A percentile compares a stretch with the other conserved stretches of the same genome.
Evolutionary conservation across 2,888 invertebrate species (phyloP).

Genomic region (Agonopterix heracliana): DNA sequence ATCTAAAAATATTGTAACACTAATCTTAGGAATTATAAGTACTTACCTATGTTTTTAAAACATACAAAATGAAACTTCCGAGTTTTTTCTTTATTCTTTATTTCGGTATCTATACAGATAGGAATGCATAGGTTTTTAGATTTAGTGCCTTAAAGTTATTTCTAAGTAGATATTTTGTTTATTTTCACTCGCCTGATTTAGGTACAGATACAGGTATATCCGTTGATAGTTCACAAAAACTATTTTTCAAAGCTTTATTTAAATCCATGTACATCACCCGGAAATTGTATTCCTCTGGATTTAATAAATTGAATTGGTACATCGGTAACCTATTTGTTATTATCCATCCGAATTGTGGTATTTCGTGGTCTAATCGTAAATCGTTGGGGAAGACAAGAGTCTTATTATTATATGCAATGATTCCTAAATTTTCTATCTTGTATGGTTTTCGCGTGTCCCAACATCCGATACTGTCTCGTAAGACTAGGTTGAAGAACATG

Average conservation of each 20-base stretch:
- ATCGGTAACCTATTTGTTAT: conserved; percentile 85
- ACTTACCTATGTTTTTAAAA: no score
- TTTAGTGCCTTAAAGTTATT: no score
- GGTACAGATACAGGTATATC: no score
- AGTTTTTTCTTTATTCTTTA: no score
- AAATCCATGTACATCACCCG: conserved; percentile 82
- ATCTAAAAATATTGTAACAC: no score
- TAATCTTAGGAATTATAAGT: no score
- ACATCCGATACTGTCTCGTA: conserved; percentile 86
- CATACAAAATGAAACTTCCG: no score
- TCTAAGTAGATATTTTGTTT: no score
- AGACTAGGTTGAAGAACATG: conserved; percentile 88
- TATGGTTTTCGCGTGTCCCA: conserved; percentile 90
- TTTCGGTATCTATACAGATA: no score
- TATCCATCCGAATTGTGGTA: conserved; percentile 83
- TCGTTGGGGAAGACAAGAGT: conserved; percentile 88
- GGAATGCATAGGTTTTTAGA: no score
- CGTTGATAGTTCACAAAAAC: neutral
- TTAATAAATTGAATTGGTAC: conserved; percentile 82
- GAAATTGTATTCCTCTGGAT: conserved; percentile 82
- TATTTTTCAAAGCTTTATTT: conserved; percentile 64
- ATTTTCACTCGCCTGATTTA: no score
- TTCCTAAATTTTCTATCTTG: conserved; percentile 76
- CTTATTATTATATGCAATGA: conserved; percentile 78
- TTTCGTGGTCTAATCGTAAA: conserved; percentile 83